Percentiles rank a stretch among this genome's conserved stretches.
phyloP scores from a whole-genome alignment of 2,113 vertebrate species.

The Nyctibius bracteatus region DNA sequence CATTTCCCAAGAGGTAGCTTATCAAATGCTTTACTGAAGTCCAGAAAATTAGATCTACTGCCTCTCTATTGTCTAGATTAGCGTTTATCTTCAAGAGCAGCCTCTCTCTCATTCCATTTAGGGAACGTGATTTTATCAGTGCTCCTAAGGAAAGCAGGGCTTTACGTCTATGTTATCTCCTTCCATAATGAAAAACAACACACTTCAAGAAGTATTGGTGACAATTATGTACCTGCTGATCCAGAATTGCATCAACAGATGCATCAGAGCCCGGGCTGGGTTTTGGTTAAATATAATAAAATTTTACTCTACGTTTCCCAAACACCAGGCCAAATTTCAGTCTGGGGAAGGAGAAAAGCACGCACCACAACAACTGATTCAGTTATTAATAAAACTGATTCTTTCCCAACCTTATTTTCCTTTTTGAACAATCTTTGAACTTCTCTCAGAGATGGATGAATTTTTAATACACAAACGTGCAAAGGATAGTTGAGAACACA shows the following conservation, averaged over 20 bases:
- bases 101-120: not conserved
- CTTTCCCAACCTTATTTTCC: not conserved
- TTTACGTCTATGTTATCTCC: not conserved
- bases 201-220: not conserved
- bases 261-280: not conserved
- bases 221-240: not conserved
- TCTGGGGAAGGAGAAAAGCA: not conserved
- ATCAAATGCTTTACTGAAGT: not conserved
- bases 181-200: not conserved
- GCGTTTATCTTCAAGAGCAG: not conserved
- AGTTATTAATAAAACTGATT: not conserved
- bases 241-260: not conserved
- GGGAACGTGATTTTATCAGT: not conserved
- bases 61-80: conserved; percentile 3
- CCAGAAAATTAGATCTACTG: conserved; percentile 4
- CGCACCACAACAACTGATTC: accelerated
- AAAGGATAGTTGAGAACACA: not conserved
- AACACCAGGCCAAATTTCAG: not conserved
- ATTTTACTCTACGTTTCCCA: not conserved
- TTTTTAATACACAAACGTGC: not conserved
- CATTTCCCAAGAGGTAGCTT: not conserved
- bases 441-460: not conserved
- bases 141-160: not conserved
- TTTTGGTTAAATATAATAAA: not conserved
- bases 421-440: not conserved